These are phyloP conservation scores for Labeo catla DNA, from an alignment of 2,113 vertebrate genomes.

Conservation along the genomic window DNA sequence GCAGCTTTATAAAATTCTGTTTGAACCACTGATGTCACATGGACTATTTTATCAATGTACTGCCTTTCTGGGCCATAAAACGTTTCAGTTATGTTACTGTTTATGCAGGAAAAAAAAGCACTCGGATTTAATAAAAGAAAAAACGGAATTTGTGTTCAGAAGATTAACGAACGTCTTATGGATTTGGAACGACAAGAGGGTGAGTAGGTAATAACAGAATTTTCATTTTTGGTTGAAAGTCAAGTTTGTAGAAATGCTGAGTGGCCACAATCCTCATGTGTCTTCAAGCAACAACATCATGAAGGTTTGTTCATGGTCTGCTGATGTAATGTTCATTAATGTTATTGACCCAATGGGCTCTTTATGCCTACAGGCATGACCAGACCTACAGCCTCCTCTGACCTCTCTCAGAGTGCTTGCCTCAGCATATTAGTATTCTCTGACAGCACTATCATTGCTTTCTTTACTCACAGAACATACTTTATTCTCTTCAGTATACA, in stretches of 20 bases:
- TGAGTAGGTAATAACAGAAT: no score
- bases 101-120: no score
- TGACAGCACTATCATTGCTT: background rate
- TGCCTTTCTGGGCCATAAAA: no score
- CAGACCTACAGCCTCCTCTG: background rate
- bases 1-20: no score
- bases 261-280: background rate
- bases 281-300: background rate
- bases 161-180: no score
- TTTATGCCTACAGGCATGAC: constrained; percentile 8
- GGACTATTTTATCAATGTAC: no score
- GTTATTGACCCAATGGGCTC: background rate
- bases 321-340: constrained; percentile 10
- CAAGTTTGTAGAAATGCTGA: background rate
- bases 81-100: no score
- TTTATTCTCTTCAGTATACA: background rate
- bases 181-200: no score
- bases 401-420: constrained; percentile 3
- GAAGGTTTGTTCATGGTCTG: constrained; percentile 1
- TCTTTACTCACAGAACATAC: background rate
- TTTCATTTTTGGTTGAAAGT: no score
- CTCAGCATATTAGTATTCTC: background rate
- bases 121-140: no score
- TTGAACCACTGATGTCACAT: no score
- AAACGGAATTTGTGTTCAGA: no score